phyloP scores from a whole-genome alignment of 2,113 vertebrate species.

The Spilogale gracilis region DNA sequence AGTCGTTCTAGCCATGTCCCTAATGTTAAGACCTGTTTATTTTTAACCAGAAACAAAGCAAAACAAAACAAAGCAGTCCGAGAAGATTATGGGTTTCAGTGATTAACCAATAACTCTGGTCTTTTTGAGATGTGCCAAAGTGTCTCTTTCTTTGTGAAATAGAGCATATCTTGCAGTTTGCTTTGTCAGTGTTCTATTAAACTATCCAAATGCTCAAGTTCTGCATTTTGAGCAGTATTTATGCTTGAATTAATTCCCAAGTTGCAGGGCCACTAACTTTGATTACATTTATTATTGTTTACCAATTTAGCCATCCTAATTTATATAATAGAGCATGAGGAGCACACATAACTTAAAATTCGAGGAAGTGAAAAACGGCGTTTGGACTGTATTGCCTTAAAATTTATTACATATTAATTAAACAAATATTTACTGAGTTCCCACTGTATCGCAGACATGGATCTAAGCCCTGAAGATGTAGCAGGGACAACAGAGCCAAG shows the following conservation, averaged over 20 bases:
- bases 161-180: conserved; percentile 71
- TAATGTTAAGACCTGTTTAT: conserved; percentile 5
- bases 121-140: conserved; percentile 23
- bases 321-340: neutral
- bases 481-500: neutral
- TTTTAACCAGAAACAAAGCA: conserved; percentile 5
- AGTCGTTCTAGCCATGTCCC: neutral
- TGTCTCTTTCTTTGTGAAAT: conserved; percentile 72
- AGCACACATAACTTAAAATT: neutral
- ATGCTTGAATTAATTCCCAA: conserved; percentile 63
- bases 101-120: conserved; percentile 62
- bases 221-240: conserved; percentile 68
- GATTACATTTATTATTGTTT: conserved; percentile 63
- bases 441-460: neutral
- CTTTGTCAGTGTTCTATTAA: conserved; percentile 70
- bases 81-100: neutral
- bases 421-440: neutral
- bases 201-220: conserved; percentile 64
- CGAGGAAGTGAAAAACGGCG: neutral
- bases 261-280: conserved; percentile 72
- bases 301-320: conserved; percentile 1
- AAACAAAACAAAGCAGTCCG: neutral
- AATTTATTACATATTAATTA: neutral
- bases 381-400: conserved; percentile 19
- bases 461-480: neutral